Base-by-base conservation (phyloP, 1,140 invertebrate genomes). In the Polypedilum vanderplanki region DNA sequence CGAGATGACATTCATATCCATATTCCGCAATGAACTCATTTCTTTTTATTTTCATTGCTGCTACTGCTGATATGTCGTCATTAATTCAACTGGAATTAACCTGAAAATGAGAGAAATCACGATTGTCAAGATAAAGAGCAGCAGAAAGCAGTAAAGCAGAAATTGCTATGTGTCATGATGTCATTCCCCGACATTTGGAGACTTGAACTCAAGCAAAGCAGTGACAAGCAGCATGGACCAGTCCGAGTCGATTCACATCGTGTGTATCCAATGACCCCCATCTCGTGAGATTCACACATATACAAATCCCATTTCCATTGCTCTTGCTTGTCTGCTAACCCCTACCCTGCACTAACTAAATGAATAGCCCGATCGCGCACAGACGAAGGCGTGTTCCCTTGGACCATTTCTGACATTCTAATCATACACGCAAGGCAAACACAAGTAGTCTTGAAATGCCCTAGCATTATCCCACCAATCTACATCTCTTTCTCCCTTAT, bases 81-180 rank as follows among this genome's bases (percentile, higher is more conserved):
- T 70, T 70, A 70, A 70, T 70, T 70, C 18, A 70, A 20, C 8
- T 18, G 65, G 65, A 70, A 70, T 70, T 70, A 70, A 22, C 65
- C n/a, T 18, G 65, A 1, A 70, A 70, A 10, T 57, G 46, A n/a
- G 46, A 70, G 5, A 70, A 18, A 57, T 17, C 46, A 12, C 10
- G 46, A 12, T 57, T 57, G 46, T 57, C 46, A 57, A 57, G n/a
- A 57, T 57, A 57, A 57, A 57, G 4, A 15, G 46, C 65, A 70
- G 17, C 18, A 10, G 9, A 17, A n/a, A 70, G 3, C 65, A 70
- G n/a, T n/a, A n/a, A 18, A 18, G 20, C 9, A 70, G 8, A 12
- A 18, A 57, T 57, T 57, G n/a, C n/a, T 57, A 57, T 57, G 46
- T 17, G n/a, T 57, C 46, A 17, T 12, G n/a, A n/a, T 17, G 10